Evolutionary conservation across 2,797 vertebrate species (phyloP), one percentile per base, ranked within the genome.

Genomic region (Poeciliopsis presidionis): DNA sequence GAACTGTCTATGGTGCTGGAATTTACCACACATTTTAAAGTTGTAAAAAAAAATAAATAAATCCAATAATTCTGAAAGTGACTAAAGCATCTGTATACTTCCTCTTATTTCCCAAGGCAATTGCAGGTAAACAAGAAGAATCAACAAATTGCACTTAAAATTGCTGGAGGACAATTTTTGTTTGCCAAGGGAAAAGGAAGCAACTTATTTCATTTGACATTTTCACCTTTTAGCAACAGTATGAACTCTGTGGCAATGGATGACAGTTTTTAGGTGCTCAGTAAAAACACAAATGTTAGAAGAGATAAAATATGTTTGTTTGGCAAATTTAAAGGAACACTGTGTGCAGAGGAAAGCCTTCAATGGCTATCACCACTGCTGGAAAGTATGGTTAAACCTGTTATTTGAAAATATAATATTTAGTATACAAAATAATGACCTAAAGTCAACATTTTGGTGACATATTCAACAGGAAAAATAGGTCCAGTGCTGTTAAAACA

Each of bases 1-100:
- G 55, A 79, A 11, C 84, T 87, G 67, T 84, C 86, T 67, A 2
- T 33, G 79, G 72, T 81, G 41, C 81, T 84, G 77, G 87, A 73
- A 33, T 39, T 28, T 67, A 5, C 11, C 7, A 22, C 43, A 20
- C 25, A 28, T 18, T 41, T 61, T 59, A 45, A 20, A 45, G 53
- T 6, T 20, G n/a, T 28, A 11, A 9, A 12, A 8, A 53, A 30
- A 45, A 47, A 5, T 16, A 47, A 25, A 7, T 2, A 43, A 25
- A 49, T 28, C 72, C 33, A 39, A 33, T 36, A 20, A 39, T 39
- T 65, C 16, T 20, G 7, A 36, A 36, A 63, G 14, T 63, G 30
- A 63, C 30, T 33, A 7, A 33, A 36, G 16, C 61, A 20, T 63
- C 13, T 39, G 16, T 20, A 39, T 1, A 36, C 36, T 65, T 65